Base-by-base conservation (phyloP, 2,797 vertebrate genomes). In the Sebastes hopkinsi region DNA sequence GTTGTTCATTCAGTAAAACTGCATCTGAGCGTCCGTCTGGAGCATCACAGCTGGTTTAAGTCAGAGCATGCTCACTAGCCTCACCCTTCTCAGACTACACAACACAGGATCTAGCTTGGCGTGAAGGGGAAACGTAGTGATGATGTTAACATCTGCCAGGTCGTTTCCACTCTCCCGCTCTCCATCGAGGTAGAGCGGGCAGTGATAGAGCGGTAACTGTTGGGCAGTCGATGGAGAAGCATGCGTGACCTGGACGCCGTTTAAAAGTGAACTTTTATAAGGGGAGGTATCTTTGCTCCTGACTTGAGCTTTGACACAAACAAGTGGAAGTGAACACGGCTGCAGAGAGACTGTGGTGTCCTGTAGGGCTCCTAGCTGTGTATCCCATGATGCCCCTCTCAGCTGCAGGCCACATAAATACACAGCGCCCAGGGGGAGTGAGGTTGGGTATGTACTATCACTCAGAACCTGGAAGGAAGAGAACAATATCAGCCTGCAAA, bases 331-430 rank as follows among this genome's bases (percentile, higher is more conserved):
- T 13, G 72, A 84, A 72, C 92, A 93, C 13, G 94, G 91, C 66
- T 90, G 81, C 5, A 81, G 64, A 4, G 92, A 95, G 4, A 38
- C 16, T 0, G 91, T 85, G 55, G 91, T 85, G 56, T 95, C 95
- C 81, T 93, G 92, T 61, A 97, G 70, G 27, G 89, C 89, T 8
- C 87, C 87, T 1, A 69, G 78, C 8, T 77, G 67, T 0, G 83
- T 42, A 84, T 97, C 94, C 97, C 97, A 98, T 12, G 91, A 80
- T 0, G 96, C 96, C 0, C 97, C 94, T 79, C 92, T 92, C 13
- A 98, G 87, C 77, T 96, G 92, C 64, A 98, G 88, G 56, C 97
- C 97, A 1, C 80, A 94, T 81, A 98, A 77, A 69, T 92, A 95
- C 75, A 96, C 75, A 6, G 92, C 80, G 1, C 73, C 85, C 30